phyloP scores from a whole-genome alignment of 2,797 vertebrate species.

The Scyliorhinus canicula region DNA sequence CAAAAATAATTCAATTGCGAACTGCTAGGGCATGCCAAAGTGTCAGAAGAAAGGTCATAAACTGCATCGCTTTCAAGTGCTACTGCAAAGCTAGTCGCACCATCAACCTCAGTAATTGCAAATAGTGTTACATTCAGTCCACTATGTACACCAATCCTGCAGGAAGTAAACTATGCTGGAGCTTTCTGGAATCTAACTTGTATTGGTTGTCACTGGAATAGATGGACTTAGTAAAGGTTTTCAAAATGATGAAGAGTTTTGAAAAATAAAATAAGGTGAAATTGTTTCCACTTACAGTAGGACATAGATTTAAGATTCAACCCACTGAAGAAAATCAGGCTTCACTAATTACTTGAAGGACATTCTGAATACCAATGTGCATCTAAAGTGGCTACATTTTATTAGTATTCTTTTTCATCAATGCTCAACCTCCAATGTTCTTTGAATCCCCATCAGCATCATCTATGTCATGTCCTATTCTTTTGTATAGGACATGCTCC shows the following conservation, averaged over 20 bases:
- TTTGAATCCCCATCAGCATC: background rate
- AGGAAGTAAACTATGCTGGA: background rate
- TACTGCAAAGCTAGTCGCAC: background rate
- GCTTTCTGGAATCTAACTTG: background rate
- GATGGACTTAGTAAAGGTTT: background rate
- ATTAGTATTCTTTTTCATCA: background rate
- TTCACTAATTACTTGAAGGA: background rate
- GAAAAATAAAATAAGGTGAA: background rate
- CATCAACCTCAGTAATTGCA: background rate
- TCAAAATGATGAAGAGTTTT: background rate
- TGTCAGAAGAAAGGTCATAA: background rate
- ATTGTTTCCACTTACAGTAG: background rate
- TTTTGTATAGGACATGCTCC: background rate
- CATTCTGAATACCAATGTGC: background rate
- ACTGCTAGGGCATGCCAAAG: background rate
- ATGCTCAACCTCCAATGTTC: background rate
- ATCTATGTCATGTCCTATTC: background rate
- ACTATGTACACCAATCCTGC: background rate
- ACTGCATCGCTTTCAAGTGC: background rate
- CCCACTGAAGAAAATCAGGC: background rate
- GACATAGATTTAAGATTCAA: background rate
- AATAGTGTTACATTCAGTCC: background rate
- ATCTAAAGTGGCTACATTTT: background rate
- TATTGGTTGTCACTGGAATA: background rate
- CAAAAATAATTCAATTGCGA: background rate